phyloP scores from a whole-genome alignment of 2,797 vertebrate species.

The Emydoidea blandingii region DNA sequence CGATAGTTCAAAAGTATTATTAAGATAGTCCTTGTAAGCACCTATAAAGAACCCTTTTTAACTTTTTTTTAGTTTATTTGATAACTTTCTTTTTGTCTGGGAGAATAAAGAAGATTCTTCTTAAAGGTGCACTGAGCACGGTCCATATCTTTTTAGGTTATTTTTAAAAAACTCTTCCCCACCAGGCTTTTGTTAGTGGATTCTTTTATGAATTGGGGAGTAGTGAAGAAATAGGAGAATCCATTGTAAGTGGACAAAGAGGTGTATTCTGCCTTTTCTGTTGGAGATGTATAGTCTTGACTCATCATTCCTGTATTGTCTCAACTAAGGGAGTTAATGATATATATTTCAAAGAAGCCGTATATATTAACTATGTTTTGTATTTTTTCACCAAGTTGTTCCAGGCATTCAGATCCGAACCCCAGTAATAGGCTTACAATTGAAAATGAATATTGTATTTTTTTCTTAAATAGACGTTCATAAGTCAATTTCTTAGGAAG shows the following conservation, averaged over 20 bases:
- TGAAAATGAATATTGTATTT: neutral
- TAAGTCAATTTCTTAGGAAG: neutral
- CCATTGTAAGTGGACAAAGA: neutral
- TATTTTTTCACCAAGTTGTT: neutral
- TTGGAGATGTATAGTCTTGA: slow-evolving; percentile 13
- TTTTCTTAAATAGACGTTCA: neutral
- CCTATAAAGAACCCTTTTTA: neutral
- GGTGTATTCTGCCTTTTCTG: neutral
- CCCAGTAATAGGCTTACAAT: neutral
- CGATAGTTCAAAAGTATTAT: neutral
- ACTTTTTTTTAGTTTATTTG: neutral
- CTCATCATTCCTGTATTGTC: neutral
- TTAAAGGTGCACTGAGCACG: neutral
- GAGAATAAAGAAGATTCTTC: neutral
- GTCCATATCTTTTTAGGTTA: fast-evolving
- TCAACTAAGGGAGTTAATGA: neutral
- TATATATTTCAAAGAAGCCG: neutral
- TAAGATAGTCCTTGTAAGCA: slow-evolving; percentile 26
- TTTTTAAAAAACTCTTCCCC: neutral
- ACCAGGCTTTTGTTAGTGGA: neutral
- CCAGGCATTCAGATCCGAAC: neutral
- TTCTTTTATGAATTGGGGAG: neutral
- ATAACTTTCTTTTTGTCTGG: neutral
- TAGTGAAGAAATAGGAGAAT: neutral
- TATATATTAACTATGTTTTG: neutral